A percentile compares a stretch with the other conserved stretches of the same genome.
phyloP scores from a whole-genome alignment of 2,888 invertebrate species.

The Neelides folsomi region DNA sequence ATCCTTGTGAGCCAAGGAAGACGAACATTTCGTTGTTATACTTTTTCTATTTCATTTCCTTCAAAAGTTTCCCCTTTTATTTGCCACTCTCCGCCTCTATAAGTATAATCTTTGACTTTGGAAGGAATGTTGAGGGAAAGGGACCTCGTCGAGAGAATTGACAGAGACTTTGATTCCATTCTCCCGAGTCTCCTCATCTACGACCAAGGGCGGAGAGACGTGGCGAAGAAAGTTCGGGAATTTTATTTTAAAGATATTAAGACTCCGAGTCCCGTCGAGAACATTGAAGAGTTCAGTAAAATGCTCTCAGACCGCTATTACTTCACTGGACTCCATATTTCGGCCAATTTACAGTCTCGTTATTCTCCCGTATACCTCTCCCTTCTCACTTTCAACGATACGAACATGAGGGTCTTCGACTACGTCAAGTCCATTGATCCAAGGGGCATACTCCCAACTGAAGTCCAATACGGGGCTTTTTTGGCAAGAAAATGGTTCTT shows the following conservation, averaged over 20 bases:
- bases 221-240: slow-evolving; percentile 3
- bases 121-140: background rate
- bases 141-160: background rate
- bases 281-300: slow-evolving; percentile 9
- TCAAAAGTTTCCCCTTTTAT: too few species aligned
- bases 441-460: background rate
- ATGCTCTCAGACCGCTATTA: slow-evolving; percentile 5
- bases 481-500: background rate
- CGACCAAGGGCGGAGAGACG: background rate
- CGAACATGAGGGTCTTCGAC: background rate
- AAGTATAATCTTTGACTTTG: background rate
- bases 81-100: too few species aligned
- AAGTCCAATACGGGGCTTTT: slow-evolving; percentile 1
- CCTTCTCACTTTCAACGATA: slow-evolving; percentile 2
- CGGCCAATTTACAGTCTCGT: background rate
- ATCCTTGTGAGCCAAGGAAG: too few species aligned
- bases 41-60: too few species aligned
- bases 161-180: slow-evolving; percentile 5
- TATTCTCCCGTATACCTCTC: slow-evolving; percentile 8
- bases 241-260: slow-evolving; percentile 8
- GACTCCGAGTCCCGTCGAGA: background rate
- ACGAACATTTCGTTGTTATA: too few species aligned
- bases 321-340: slow-evolving; percentile 1
- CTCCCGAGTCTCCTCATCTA: slow-evolving; percentile 4
- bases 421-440: background rate